Conservation (phyloP, 2,113 vertebrate species). For the Naja naja region DNA sequence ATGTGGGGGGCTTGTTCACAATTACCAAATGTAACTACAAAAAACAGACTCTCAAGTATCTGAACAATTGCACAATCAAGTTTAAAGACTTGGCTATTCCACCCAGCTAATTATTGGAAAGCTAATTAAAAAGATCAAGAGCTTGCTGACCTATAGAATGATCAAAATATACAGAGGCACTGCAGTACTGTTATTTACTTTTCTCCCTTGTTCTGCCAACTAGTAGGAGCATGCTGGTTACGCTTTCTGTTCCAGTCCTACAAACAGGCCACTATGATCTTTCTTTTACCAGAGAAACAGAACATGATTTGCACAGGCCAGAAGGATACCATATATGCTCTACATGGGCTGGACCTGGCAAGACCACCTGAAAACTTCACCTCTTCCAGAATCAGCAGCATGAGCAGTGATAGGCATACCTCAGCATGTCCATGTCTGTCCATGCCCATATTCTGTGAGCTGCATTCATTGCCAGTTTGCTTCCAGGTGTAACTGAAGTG, state of each 20-base stretch:
- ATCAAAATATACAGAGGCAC: neutral
- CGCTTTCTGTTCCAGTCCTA: neutral
- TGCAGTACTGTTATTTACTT: conserved; percentile 20
- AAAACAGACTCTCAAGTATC: neutral
- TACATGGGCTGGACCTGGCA: neutral
- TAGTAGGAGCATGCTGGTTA: neutral
- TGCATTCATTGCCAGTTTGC: neutral
- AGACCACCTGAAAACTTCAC: neutral
- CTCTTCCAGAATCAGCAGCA: neutral
- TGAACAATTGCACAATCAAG: neutral
- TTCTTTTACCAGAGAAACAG: neutral
- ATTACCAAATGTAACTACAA: neutral
- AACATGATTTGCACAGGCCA: neutral
- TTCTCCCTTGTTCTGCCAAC: neutral
- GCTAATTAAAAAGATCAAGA: neutral
- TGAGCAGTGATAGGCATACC: neutral
- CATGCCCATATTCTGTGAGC: neutral
- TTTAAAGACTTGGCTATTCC: neutral
- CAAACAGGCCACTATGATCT: neutral
- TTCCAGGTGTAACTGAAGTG: neutral
- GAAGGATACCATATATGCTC: neutral
- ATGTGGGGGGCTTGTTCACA: conserved; percentile 8
- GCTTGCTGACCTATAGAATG: rapidly evolving
- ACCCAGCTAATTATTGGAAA: rapidly evolving
- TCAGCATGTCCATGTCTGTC: neutral